A percentile compares a stretch with the other conserved stretches of the same genome.
Conservation (phyloP, 2,113 vertebrate genomes). For the Hippocampus guttulatus region DNA sequence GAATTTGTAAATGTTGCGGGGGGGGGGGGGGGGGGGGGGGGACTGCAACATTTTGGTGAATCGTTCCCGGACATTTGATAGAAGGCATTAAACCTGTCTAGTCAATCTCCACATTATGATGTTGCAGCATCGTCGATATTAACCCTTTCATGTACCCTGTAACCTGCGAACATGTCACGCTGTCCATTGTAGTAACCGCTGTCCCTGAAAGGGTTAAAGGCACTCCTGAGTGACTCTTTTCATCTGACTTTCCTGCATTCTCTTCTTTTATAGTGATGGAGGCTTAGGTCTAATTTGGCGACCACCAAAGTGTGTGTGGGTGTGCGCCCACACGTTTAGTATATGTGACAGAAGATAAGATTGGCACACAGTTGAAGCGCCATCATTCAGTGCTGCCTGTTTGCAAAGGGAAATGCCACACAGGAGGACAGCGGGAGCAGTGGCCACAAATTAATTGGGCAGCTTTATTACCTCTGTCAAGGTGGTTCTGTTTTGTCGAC, state of each 20-base stretch:
- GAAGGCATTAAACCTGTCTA: too few relatives aligned
- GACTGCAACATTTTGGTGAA: too few relatives aligned
- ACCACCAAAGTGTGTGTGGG: neutral
- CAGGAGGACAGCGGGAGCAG: neutral
- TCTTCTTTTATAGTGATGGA: slow-evolving; percentile 14
- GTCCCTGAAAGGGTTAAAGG: slow-evolving; percentile 39
- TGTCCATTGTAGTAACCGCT: too few relatives aligned
- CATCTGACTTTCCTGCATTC: slow-evolving; percentile 17
- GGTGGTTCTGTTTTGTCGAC: neutral
- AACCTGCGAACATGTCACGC: too few relatives aligned
- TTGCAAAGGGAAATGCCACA: neutral
- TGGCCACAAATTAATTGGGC: neutral
- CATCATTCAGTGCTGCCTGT: neutral
- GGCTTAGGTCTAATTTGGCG: slow-evolving; percentile 15
- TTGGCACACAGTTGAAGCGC: too few relatives aligned
- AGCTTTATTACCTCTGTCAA: neutral
- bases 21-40: too few relatives aligned
- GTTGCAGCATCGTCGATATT: slow-evolving; percentile 30
- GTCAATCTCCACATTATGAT: too few relatives aligned
- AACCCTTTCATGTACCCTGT: too few relatives aligned
- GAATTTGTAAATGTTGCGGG: too few relatives aligned
- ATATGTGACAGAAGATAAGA: neutral
- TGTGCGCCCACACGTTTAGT: neutral
- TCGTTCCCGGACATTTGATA: too few relatives aligned
- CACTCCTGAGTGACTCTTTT: slow-evolving; percentile 33